phyloP scores from a whole-genome alignment of 1,140 invertebrate species.

The Leptinotarsa lineolata region DNA sequence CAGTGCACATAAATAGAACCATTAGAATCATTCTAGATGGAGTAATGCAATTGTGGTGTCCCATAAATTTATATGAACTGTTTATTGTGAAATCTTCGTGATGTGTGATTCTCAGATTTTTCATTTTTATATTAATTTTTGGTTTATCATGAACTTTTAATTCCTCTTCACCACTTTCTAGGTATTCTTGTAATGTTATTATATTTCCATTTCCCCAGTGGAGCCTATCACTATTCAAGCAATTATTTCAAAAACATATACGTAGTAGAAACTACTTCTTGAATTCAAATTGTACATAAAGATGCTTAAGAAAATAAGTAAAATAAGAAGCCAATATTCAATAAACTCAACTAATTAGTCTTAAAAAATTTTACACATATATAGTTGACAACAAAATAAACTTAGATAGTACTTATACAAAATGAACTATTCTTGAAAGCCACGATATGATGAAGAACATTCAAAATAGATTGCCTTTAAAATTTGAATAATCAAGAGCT shows the following conservation, averaged over 20 bases:
- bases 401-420: constrained; percentile 4
- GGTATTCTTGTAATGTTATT: not conserved
- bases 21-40: constrained; percentile 14
- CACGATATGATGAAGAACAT: not conserved
- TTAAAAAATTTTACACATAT: not conserved
- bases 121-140: constrained; percentile 36
- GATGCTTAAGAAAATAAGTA: constrained; percentile 1
- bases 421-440: not conserved
- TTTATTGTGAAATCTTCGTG: constrained; percentile 41
- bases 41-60: not conserved
- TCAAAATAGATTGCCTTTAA: constrained; percentile 20
- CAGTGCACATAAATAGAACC: constrained; percentile 49
- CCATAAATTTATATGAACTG: constrained; percentile 28
- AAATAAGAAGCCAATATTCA: not conserved
- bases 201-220: not conserved
- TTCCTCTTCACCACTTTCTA: constrained; percentile 16
- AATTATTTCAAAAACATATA: constrained; percentile 4
- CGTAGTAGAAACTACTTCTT: not conserved
- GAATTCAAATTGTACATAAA: not conserved
- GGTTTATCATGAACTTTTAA: not conserved
- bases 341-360: not conserved
- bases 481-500: constrained; percentile 13
- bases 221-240: not conserved
- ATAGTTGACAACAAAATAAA: not conserved
- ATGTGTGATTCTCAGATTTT: constrained; percentile 46